Base-by-base conservation (phyloP, 2,888 invertebrate species). In the Caenorhabditis sulstoni region DNA sequence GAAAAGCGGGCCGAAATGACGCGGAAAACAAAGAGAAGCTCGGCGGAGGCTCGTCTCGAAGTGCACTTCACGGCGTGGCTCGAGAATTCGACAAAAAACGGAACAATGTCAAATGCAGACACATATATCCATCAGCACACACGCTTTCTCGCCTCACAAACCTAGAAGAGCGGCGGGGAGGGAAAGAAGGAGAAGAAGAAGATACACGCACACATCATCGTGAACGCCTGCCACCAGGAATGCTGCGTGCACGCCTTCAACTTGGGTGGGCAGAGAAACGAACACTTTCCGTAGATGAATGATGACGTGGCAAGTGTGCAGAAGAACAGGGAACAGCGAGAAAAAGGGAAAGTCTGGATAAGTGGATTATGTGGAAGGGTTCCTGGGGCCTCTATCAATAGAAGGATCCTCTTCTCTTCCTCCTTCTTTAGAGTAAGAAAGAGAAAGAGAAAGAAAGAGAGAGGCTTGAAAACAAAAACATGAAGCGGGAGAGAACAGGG, bases 61-160 rank as follows among this genome's bases (percentile, higher is more conserved):
- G 52, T 52, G 52, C 52, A 52, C 29, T 52, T 23, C 29, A 52
- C 29, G 29, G 52, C 23, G 29, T 29, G 4, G 3, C 29, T 29
- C 29, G 3, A 20, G 18, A 12, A 11, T 49, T 20, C 29, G 52
- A 52, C 22, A 29, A 53, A 53, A 53, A 53, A 53, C 53, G 64
- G 71, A 71, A 57, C 71, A 62, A 57, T 71, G 71, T 71, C 71
- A 71, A 71, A 62, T 71, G 71, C 71, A 71, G 71, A 64, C 55
- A 35, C 52, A 29, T 53, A 39, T 37, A n/a, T 44, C 59, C 52
- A 68, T 59, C 68, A 68, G 59, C 49, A 53, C 50, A 66, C 53
- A 52, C 23, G 29, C 29, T 29, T 29, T 29, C 35, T 53, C 53
- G 9, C 18, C 65, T 52, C 53, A 44, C 53, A 52, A 57, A 35